Percentiles rank a stretch among this genome's conserved stretches.
phyloP scores from a whole-genome alignment of 2,113 vertebrate genomes.

The Oenanthe melanoleuca region DNA sequence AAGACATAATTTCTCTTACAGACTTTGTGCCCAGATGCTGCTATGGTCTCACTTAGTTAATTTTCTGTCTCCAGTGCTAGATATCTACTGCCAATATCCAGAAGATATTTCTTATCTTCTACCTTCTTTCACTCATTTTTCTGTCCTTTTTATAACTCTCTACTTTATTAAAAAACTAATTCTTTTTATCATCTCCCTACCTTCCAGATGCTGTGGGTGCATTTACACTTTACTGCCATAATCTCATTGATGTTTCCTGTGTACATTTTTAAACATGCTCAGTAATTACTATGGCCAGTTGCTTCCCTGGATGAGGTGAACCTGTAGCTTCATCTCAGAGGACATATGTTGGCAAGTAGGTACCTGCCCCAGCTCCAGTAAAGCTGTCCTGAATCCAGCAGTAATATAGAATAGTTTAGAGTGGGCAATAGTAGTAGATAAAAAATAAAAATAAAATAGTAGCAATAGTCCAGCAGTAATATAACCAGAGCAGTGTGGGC shows the following conservation, averaged over 20 bases:
- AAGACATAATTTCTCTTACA: neutral
- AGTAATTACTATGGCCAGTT: neutral
- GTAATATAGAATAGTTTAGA: neutral
- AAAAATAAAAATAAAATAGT: no score
- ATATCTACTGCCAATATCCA: no score
- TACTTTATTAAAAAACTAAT: neutral
- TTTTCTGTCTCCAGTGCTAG: neutral
- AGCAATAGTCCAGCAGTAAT: neutral
- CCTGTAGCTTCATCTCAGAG: neutral
- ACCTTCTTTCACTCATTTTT: neutral
- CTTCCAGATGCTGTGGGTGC: neutral
- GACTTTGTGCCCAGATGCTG: neutral
- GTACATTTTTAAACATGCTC: neutral
- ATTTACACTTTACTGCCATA: neutral
- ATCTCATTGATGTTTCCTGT: neutral
- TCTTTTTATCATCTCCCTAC: neutral
- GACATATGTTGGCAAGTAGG: neutral
- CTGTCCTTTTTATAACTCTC: neutral
- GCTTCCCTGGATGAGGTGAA: neutral
- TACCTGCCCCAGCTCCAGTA: neutral
- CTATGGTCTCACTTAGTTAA: neutral
- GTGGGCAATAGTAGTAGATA: neutral
- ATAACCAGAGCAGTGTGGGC: neutral
- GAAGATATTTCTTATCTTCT: neutral
- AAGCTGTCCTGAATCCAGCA: neutral